Conservation (phyloP, 30 jellyfish, hydroid and myxozoan species). For the Nemopilema nomurai region DNA sequence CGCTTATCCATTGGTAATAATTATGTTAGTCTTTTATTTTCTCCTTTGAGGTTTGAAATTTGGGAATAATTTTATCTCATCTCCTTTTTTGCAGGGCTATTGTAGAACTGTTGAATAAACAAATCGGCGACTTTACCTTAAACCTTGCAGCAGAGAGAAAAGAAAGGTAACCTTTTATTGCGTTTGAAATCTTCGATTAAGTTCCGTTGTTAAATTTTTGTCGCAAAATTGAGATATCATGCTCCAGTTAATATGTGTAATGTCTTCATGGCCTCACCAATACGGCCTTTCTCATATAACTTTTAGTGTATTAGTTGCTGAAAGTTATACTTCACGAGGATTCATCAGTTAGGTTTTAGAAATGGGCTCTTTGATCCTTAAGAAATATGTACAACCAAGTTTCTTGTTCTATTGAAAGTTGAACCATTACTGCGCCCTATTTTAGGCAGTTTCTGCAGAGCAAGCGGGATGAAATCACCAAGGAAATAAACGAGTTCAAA, state of each 20-base stretch:
- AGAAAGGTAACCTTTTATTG: conserved; percentile 63
- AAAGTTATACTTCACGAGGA: neutral
- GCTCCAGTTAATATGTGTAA: too few species aligned
- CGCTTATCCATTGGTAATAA: too few species aligned
- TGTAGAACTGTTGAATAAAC: conserved; percentile 73
- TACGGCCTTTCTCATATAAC: neutral
- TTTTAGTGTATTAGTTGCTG: too few species aligned
- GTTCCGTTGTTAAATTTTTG: too few species aligned
- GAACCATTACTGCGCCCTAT: too few species aligned
- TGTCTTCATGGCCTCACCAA: too few species aligned
- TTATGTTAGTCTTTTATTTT: too few species aligned
- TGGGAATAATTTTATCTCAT: neutral
- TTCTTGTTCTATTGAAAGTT: too few species aligned
- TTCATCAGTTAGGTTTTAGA: neutral
- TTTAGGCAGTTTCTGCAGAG: conserved; percentile 68
- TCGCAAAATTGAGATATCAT: too few species aligned
- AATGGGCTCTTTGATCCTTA: too few species aligned
- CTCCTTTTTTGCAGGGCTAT: conserved; percentile 67
- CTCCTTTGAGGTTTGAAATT: too few species aligned
- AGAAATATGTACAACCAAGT: too few species aligned
- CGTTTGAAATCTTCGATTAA: neutral
- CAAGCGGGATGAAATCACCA: conserved; percentile 71
- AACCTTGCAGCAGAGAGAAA: conserved; percentile 71
- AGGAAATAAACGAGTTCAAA: conserved; percentile 62
- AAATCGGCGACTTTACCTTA: conserved; percentile 57